These are phyloP conservation scores for Hydrotaea diabolus DNA, from an alignment of 2,888 invertebrate species.

Conservation along the genomic window DNA sequence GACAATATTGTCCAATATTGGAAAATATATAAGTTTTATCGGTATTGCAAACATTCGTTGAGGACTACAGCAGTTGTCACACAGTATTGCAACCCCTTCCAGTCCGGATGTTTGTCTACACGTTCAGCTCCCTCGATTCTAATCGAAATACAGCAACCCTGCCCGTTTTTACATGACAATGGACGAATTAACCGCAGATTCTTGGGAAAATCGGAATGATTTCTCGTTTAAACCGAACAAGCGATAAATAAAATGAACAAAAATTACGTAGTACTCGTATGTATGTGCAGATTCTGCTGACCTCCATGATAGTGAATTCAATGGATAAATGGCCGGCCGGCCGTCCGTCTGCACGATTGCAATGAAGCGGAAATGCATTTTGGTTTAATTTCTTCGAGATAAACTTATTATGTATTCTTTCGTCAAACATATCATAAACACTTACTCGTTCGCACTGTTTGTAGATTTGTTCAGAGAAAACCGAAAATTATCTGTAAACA, in stretches of 20 bases:
- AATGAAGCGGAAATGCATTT: conserved; percentile 4
- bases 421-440: neutral
- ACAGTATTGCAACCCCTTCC: too few relatives aligned
- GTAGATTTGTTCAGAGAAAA: neutral
- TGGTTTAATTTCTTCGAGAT: conserved; percentile 7
- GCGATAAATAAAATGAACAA: neutral
- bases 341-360: neutral
- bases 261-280: neutral
- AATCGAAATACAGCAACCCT: too few relatives aligned
- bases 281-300: conserved; percentile 1
- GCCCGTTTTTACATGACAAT: too few relatives aligned
- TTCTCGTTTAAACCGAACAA: neutral
- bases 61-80: too few relatives aligned
- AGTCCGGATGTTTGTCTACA: too few relatives aligned
- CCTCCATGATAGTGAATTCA: conserved; percentile 9
- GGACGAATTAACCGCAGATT: too few relatives aligned
- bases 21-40: too few relatives aligned
- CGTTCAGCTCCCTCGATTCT: too few relatives aligned
- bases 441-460: neutral
- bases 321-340: neutral
- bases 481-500: conserved; percentile 15
- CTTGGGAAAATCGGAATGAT: too few relatives aligned
- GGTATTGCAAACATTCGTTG: too few relatives aligned
- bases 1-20: too few relatives aligned
- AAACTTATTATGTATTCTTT: conserved; percentile 2